phyloP scores from a whole-genome alignment of 2,113 vertebrate genomes.

The Aptenodytes patagonicus region DNA sequence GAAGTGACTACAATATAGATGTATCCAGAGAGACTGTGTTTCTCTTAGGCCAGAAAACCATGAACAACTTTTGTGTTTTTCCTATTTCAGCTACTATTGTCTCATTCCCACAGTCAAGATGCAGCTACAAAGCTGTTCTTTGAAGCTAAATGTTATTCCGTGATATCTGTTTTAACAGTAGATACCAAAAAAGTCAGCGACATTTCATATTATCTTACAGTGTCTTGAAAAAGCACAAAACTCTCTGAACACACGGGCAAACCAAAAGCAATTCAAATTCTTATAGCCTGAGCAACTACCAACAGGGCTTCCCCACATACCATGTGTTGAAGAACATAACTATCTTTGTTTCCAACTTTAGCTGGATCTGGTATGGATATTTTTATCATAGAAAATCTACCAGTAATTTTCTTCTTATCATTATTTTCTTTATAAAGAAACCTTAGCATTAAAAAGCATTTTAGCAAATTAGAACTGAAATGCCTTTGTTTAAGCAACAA shows the following conservation, averaged over 20 bases:
- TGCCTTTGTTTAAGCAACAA: conserved; percentile 54
- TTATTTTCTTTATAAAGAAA: conserved; percentile 29
- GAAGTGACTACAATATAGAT: background rate
- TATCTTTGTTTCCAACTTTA: background rate
- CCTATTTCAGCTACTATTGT: background rate
- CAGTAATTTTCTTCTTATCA: background rate
- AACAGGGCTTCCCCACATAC: background rate
- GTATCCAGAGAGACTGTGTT: background rate
- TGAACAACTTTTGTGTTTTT: background rate
- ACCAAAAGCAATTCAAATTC: background rate
- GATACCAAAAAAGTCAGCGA: background rate
- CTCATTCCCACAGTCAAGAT: background rate
- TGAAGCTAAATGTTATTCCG: background rate
- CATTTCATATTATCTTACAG: background rate
- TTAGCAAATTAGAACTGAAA: conserved; percentile 58
- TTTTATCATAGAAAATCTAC: background rate
- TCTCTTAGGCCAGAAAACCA: background rate
- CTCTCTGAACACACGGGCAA: background rate
- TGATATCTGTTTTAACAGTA: background rate
- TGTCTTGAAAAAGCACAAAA: background rate
- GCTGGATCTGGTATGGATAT: background rate
- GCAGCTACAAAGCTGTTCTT: background rate
- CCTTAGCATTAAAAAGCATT: conserved; percentile 9
- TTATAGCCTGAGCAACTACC: background rate
- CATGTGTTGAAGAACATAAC: background rate